These are phyloP conservation scores for Nephrotoma guestfalica DNA, from an alignment of 2,888 invertebrate genomes.

Conservation along the genomic window DNA sequence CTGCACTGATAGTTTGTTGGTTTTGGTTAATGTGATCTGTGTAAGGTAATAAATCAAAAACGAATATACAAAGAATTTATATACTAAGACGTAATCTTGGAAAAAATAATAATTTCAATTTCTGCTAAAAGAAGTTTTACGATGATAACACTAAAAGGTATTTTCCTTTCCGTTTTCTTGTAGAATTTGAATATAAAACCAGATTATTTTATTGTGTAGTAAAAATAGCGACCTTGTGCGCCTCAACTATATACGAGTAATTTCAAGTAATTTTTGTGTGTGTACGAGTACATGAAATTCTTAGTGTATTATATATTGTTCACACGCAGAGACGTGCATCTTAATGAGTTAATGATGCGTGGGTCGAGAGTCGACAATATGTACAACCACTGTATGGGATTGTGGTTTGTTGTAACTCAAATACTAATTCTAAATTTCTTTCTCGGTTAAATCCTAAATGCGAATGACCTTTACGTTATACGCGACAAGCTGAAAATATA, in stretches of 20 bases:
- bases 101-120: neutral
- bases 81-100: no score
- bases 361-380: no score
- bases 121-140: neutral
- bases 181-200: neutral
- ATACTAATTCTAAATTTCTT: no score
- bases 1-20: neutral
- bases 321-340: neutral
- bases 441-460: no score
- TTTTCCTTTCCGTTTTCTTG: neutral
- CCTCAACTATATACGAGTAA: neutral
- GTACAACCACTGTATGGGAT: no score
- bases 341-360: neutral
- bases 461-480: no score
- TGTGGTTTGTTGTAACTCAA: no score
- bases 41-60: neutral
- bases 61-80: neutral
- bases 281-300: neutral
- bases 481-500: no score
- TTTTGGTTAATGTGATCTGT: neutral
- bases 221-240: neutral
- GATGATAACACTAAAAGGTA: neutral
- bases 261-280: neutral
- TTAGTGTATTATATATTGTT: no score
- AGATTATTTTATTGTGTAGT: neutral